Conservation (phyloP, 2,113 vertebrate genomes). For the Neofelis nebulosa region DNA sequence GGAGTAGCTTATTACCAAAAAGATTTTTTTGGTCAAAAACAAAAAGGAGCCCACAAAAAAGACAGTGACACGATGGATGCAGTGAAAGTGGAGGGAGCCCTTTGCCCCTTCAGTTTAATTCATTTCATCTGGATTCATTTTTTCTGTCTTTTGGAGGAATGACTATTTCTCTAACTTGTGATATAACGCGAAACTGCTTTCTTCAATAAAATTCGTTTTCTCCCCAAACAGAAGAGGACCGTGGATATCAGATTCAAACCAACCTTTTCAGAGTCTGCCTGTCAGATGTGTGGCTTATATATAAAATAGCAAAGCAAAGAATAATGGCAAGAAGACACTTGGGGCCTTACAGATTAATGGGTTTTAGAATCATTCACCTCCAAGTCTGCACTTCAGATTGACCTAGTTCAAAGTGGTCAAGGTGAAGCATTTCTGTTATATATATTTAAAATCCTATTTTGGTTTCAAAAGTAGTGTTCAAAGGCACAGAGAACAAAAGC, state of each 20-base stretch:
- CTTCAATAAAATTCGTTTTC: not conserved
- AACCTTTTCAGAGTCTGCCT: not conserved
- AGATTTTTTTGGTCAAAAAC: not conserved
- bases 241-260: not conserved
- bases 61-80: not conserved
- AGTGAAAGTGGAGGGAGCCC: not conserved
- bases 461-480: not conserved
- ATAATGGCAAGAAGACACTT: not conserved
- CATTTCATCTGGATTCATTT: not conserved
- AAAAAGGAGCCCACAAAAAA: not conserved
- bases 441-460: conserved; percentile 1
- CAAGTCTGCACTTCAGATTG: not conserved
- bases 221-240: not conserved
- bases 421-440: not conserved
- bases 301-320: conserved; percentile 20
- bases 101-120: not conserved
- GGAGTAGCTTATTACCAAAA: not conserved
- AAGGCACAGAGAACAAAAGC: not conserved
- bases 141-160: not conserved
- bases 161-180: not conserved
- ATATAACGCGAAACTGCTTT: not conserved
- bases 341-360: not conserved
- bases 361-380: conserved; percentile 29
- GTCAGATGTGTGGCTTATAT: not conserved
- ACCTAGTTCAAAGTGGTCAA: not conserved